Evolutionary conservation across 2,888 invertebrate genomes (phyloP).

Genomic region (Amiota communis): DNA sequence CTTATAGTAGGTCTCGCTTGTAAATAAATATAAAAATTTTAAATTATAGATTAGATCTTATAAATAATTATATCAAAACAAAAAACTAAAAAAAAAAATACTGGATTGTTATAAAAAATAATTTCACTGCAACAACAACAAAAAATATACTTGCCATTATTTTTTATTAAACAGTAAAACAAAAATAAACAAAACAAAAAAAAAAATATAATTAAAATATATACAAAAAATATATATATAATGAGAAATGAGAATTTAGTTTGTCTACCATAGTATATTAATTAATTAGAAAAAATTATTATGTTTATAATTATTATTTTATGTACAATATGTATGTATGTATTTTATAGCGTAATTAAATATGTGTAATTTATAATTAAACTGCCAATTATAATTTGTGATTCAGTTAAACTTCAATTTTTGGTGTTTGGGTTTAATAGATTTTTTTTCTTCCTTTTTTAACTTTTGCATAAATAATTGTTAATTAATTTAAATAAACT

Average conservation of each 20-base stretch:
- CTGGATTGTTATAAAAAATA: conserved; percentile 29
- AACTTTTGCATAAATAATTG: not conserved
- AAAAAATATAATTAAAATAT: conserved; percentile 30
- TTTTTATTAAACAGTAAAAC: conserved; percentile 23
- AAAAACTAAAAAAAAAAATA: conserved; percentile 38
- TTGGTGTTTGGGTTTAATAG: conserved; percentile 31
- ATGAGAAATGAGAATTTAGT: conserved; percentile 28
- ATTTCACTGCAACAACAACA: conserved; percentile 34
- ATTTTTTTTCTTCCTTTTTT: not conserved
- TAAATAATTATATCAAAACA: conserved; percentile 46
- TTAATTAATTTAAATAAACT: too few species aligned
- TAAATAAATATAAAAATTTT: conserved; percentile 38
- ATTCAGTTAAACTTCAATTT: conserved; percentile 42
- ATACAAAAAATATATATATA: conserved; percentile 20
- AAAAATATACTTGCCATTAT: conserved; percentile 65
- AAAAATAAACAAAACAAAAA: conserved; percentile 36
- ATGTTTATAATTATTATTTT: conserved; percentile 22
- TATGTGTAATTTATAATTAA: conserved; percentile 47
- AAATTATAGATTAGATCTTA: conserved; percentile 32
- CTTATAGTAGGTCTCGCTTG: conserved; percentile 18
- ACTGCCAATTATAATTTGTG: conserved; percentile 68
- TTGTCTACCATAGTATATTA: conserved; percentile 19
- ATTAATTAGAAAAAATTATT: conserved; percentile 22
- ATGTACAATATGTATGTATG: too few species aligned
- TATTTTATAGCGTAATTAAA: not conserved